Conservation (phyloP, 1,140 invertebrate species). For the Atta cephalotes region DNA sequence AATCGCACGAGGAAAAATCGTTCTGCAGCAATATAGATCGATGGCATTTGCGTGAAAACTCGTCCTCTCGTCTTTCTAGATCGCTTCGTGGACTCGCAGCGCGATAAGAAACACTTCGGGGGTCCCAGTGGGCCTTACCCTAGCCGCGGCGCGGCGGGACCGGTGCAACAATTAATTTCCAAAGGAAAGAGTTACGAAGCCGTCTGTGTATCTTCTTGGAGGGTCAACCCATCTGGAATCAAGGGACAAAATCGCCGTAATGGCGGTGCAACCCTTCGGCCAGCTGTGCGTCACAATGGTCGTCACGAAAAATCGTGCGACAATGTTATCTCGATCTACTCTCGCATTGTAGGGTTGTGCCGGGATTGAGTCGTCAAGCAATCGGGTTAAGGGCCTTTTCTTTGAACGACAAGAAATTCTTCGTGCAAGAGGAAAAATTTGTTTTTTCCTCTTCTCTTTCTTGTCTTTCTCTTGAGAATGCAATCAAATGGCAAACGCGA, state of each 20-base stretch:
- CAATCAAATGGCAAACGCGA: conserved; percentile 2
- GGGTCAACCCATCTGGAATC: conserved; percentile 60
- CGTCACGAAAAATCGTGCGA: conserved; percentile 72
- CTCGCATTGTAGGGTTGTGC: conserved; percentile 58
- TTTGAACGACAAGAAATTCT: conserved; percentile 39
- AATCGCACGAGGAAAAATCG: conserved; percentile 44
- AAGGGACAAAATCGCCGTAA: conserved; percentile 72
- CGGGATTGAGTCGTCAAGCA: conserved; percentile 71
- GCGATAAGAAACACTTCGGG: conserved; percentile 33
- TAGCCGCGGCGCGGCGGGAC: conserved; percentile 24
- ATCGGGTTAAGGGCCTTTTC: conserved; percentile 53
- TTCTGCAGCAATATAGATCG: neutral
- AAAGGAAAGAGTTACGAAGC: conserved; percentile 70
- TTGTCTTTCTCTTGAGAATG: neutral
- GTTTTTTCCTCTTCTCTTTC: neutral
- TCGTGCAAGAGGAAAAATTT: conserved; percentile 35
- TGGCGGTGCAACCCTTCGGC: conserved; percentile 69
- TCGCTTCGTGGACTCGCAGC: neutral
- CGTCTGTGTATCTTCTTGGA: conserved; percentile 51
- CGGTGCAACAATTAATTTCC: conserved; percentile 67
- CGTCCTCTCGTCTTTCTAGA: neutral
- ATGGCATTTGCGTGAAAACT: conserved; percentile 26
- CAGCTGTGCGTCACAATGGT: conserved; percentile 74
- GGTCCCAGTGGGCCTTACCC: neutral
- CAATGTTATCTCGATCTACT: conserved; percentile 79